phyloP scores from a whole-genome alignment of 1,140 invertebrate species.

The Heliconius himera region DNA sequence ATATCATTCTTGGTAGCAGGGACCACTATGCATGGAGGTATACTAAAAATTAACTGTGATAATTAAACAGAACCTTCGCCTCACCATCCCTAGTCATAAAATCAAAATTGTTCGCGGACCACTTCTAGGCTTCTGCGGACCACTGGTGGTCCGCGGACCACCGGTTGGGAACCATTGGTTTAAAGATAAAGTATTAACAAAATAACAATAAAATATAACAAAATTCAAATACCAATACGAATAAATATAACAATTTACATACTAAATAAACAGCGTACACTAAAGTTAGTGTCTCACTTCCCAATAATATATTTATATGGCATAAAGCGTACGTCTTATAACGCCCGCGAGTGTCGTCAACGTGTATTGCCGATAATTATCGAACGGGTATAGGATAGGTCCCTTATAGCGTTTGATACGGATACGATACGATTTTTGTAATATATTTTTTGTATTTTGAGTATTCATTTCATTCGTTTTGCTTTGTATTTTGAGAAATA shows the following conservation, averaged over 20 bases:
- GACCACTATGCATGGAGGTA: too few species aligned
- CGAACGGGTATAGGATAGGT: slow-evolving; percentile 47
- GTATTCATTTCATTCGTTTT: too few species aligned
- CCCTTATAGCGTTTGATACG: slow-evolving; percentile 23
- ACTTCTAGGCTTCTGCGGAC: too few species aligned
- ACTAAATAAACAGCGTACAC: neutral
- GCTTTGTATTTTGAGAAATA: neutral
- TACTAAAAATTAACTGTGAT: too few species aligned
- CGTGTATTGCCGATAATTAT: slow-evolving; percentile 63
- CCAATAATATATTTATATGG: slow-evolving; percentile 57
- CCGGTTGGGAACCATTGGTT: too few species aligned
- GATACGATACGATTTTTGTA: slow-evolving; percentile 36
- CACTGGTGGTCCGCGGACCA: too few species aligned
- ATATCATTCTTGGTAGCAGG: too few species aligned
- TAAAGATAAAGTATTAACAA: too few species aligned
- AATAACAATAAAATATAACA: too few species aligned
- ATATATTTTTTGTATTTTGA: neutral
- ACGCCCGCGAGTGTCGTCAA: slow-evolving; percentile 56
- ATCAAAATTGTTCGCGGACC: too few species aligned
- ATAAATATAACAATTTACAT: slow-evolving; percentile 30
- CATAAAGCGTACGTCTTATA: slow-evolving; percentile 45
- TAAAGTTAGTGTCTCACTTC: neutral
- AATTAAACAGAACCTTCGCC: too few species aligned
- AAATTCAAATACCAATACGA: slow-evolving; percentile 20
- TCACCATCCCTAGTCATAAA: too few species aligned